A percentile compares a stretch with the other conserved stretches of the same genome.
Conservation (phyloP, 2,113 vertebrate genomes). For the Cottus gobio region DNA sequence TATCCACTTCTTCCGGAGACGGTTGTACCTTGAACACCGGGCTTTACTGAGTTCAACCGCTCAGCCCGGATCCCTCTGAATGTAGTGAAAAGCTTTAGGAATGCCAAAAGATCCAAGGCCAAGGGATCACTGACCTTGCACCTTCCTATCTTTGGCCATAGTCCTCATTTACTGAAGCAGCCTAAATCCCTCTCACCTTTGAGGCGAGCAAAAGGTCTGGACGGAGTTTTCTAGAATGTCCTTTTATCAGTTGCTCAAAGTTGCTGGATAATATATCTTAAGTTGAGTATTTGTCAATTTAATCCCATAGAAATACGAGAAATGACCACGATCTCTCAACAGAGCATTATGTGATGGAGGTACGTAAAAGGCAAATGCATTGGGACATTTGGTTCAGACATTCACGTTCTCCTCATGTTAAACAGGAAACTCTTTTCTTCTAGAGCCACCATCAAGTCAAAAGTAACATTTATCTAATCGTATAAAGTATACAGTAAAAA, state of each 20-base stretch:
- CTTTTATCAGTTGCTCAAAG: conserved; percentile 39
- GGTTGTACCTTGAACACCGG: conserved; percentile 14
- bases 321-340: neutral
- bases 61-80: conserved; percentile 7
- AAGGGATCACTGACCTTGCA: conserved; percentile 55
- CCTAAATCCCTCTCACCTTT: conserved; percentile 29
- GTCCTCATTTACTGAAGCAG: conserved; percentile 53
- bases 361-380: neutral
- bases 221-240: conserved; percentile 46
- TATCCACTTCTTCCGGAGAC: conserved; percentile 31
- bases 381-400: neutral
- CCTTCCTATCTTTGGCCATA: conserved; percentile 43
- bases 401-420: neutral
- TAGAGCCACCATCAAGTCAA: neutral
- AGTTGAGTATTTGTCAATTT: neutral
- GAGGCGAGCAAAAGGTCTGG: neutral
- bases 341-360: no score
- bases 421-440: neutral
- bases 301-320: neutral
- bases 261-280: neutral
- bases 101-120: conserved; percentile 27
- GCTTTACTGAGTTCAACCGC: conserved; percentile 13
- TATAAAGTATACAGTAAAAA: no score
- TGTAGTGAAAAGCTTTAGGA: conserved; percentile 25
- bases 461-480: no score